A percentile compares a stretch with the other conserved stretches of the same genome.
These are phyloP conservation scores for Cartodere bifasciata DNA, from an alignment of 2,888 invertebrate genomes.

Conservation along the genomic window DNA sequence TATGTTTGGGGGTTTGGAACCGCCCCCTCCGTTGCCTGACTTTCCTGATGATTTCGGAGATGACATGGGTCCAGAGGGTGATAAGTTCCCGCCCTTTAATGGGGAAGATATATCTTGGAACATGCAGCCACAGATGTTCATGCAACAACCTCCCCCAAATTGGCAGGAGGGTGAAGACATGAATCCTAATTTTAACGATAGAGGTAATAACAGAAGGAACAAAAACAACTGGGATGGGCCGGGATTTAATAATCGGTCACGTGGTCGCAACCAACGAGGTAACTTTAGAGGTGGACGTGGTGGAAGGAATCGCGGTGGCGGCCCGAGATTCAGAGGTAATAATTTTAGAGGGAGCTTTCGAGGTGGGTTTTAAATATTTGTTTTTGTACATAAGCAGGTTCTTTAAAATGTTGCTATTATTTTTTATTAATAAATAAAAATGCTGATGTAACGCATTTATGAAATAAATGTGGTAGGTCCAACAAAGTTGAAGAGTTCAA, in stretches of 20 bases:
- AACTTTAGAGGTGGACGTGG: conserved; percentile 14
- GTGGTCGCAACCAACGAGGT: conserved; percentile 1
- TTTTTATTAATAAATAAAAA: too few species aligned
- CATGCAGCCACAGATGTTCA: background rate
- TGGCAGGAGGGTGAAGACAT: conserved; percentile 1
- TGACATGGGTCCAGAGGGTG: conserved; percentile 30
- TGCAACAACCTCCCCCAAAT: conserved; percentile 9
- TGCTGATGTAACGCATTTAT: too few species aligned
- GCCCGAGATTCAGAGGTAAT: conserved; percentile 24
- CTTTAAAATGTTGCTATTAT: too few species aligned
- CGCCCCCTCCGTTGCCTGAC: conserved; percentile 33
- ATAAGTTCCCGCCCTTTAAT: background rate
- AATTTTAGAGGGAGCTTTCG: conserved; percentile 29
- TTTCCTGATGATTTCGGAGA: conserved; percentile 31
- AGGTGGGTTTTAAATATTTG: too few species aligned
- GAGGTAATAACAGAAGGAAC: conserved; percentile 7
- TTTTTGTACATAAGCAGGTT: too few species aligned
- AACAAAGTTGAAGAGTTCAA: too few species aligned
- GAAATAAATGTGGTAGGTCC: too few species aligned
- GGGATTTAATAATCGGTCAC: conserved; percentile 1
- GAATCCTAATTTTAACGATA: conserved; percentile 6
- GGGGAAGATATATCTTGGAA: background rate
- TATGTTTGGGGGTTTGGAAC: conserved; percentile 17
- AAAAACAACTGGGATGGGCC: conserved; percentile 1
- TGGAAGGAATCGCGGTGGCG: conserved; percentile 16